Percentiles rank a stretch among this genome's conserved stretches.
These are phyloP conservation scores for Rattus norvegicus DNA, from an alignment of 2,113 vertebrate genomes.

Conservation along the genomic window DNA sequence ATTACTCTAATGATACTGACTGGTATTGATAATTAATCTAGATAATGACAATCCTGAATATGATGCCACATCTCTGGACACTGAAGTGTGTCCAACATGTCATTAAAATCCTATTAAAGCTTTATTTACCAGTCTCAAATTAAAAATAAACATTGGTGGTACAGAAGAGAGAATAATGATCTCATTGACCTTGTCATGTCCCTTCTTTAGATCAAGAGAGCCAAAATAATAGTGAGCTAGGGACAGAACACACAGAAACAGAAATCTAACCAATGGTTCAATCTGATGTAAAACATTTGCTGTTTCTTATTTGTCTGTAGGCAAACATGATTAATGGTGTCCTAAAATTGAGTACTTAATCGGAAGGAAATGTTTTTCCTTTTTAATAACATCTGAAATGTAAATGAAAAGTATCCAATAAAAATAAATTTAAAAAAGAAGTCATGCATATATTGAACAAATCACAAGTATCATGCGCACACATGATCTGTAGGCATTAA, in stretches of 20 bases:
- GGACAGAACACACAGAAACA: neutral
- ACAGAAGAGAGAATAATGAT: slow-evolving; percentile 82
- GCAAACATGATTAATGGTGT: neutral
- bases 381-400: too few relatives aligned
- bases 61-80: slow-evolving; percentile 86
- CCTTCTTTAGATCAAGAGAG: slow-evolving; percentile 67
- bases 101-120: slow-evolving; percentile 89
- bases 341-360: neutral
- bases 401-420: too few relatives aligned
- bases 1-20: slow-evolving; percentile 82
- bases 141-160: slow-evolving; percentile 85
- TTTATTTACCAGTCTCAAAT: slow-evolving; percentile 87
- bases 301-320: neutral
- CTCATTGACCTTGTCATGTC: slow-evolving; percentile 83
- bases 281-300: neutral
- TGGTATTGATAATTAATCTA: slow-evolving; percentile 87
- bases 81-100: slow-evolving; percentile 87
- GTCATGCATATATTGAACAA: neutral
- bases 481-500: neutral
- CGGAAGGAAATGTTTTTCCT: neutral
- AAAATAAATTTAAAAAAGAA: neutral
- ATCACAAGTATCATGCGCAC: neutral
- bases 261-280: neutral
- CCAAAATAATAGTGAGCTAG: slow-evolving; percentile 34
- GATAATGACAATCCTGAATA: slow-evolving; percentile 85